Evolutionary conservation across 2,113 vertebrate species (phyloP).

Genomic region (Mellivora capensis): DNA sequence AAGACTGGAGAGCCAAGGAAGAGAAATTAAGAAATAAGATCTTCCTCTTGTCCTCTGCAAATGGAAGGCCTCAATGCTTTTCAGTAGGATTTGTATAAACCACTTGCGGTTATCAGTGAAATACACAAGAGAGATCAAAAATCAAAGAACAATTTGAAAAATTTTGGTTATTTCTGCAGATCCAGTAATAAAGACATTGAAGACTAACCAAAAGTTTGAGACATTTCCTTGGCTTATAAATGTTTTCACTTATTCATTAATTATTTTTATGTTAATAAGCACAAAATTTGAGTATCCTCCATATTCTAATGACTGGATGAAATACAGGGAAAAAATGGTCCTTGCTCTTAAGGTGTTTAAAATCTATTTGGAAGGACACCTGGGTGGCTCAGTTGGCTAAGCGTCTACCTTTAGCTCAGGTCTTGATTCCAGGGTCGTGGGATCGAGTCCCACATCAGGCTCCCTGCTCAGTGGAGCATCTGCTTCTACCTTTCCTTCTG

Average conservation of each 20-base stretch:
- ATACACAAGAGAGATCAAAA: neutral
- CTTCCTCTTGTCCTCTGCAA: neutral
- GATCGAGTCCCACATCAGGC: too few species aligned
- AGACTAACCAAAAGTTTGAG: neutral
- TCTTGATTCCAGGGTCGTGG: too few species aligned
- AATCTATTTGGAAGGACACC: conserved; percentile 9
- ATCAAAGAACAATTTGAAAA: neutral
- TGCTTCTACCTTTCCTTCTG: too few species aligned
- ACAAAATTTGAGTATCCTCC: neutral
- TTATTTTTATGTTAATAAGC: conserved; percentile 4
- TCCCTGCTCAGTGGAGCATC: too few species aligned
- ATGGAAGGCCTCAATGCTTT: neutral
- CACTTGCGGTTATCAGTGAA: neutral
- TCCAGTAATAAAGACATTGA: neutral
- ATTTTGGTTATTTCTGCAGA: neutral
- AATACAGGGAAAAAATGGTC: neutral
- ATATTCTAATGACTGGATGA: conserved; percentile 4
- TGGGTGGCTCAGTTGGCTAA: too few species aligned
- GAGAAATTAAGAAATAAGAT: neutral
- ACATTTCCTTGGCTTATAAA: neutral
- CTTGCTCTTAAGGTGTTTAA: neutral
- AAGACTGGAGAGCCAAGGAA: neutral
- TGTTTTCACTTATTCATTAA: neutral
- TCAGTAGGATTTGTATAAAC: neutral
- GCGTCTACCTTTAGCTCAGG: too few species aligned